These are phyloP conservation scores for Anthoscopus minutus DNA, from an alignment of 2,113 vertebrate genomes.

Conservation along the genomic window DNA sequence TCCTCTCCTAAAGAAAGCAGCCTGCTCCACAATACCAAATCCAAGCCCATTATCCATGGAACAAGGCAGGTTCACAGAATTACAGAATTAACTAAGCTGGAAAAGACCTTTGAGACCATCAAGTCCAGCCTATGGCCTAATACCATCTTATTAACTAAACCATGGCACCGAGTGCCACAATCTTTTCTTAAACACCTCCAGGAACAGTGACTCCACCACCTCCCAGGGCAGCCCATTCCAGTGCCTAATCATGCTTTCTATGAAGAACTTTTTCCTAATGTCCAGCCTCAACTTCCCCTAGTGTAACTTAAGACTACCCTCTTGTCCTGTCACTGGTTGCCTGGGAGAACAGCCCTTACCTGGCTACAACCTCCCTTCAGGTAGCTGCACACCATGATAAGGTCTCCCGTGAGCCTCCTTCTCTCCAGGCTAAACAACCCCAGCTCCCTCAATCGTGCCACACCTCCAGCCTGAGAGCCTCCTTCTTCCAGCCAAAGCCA, in stretches of 20 bases:
- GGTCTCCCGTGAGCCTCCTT: background rate
- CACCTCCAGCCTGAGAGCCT: background rate
- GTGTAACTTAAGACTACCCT: background rate
- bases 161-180: background rate
- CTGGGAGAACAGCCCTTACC: background rate
- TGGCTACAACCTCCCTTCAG: background rate
- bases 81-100: background rate
- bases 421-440: background rate
- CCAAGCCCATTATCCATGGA: background rate
- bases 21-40: background rate
- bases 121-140: background rate
- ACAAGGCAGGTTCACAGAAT: background rate
- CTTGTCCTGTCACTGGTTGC: background rate
- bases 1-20: background rate
- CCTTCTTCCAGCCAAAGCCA: background rate
- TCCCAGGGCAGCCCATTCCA: background rate
- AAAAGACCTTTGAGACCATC: background rate
- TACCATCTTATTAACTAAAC: background rate
- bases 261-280: background rate
- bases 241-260: fast-evolving
- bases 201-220: background rate
- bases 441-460: background rate
- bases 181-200: background rate
- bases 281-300: background rate
- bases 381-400: background rate